Percentiles rank a stretch among this genome's conserved stretches.
These are phyloP conservation scores for Cydia pomonella DNA, from an alignment of 1,140 invertebrate species.

Conservation along the genomic window DNA sequence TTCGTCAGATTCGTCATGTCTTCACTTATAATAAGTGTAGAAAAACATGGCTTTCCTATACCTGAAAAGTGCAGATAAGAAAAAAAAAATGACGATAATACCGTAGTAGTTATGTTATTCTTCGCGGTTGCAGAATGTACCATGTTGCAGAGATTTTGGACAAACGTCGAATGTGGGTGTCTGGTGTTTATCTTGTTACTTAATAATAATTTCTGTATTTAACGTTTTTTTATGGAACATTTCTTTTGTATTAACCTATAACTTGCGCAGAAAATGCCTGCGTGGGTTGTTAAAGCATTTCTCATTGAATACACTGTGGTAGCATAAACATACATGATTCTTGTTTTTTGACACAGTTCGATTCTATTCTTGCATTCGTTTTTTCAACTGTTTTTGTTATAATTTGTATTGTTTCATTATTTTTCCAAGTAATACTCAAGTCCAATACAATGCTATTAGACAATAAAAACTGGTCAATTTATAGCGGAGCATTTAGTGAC, in stretches of 20 bases:
- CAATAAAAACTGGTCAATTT: no score
- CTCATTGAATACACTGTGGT: conserved; percentile 48
- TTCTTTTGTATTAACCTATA: conserved; percentile 47
- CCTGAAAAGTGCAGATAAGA: background rate
- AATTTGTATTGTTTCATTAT: background rate
- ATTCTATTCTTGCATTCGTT: background rate
- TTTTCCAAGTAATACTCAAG: no score
- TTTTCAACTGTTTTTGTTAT: background rate
- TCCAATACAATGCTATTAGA: no score
- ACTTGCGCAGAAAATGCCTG: conserved; percentile 51
- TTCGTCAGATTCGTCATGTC: no score
- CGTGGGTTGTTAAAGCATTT: conserved; percentile 44
- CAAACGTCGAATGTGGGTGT: conserved; percentile 35
- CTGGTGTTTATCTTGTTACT: conserved; percentile 46
- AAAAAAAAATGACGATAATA: background rate
- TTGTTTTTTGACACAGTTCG: background rate
- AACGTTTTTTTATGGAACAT: conserved; percentile 48
- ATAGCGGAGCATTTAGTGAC: no score
- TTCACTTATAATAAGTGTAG: no score
- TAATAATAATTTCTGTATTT: conserved; percentile 44
- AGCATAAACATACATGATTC: background rate
- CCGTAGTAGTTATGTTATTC: background rate
- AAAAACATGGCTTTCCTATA: background rate
- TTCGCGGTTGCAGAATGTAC: background rate
- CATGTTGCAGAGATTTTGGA: conserved; percentile 8